Evolutionary conservation across 1,140 invertebrate species (phyloP).

Genomic region (Cydia strobilella): DNA sequence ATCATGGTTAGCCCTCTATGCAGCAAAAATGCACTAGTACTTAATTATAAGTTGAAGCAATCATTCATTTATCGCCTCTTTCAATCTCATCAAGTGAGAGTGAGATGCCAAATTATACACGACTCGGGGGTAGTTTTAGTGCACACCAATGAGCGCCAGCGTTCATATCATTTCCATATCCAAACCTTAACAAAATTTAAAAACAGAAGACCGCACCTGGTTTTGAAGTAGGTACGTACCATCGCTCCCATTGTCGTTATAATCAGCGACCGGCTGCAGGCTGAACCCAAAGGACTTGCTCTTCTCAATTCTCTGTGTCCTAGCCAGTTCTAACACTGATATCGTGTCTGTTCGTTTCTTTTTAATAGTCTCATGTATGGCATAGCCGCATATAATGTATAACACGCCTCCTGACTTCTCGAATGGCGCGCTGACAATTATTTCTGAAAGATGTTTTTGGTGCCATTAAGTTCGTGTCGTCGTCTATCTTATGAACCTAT

Average conservation of each 20-base stretch:
- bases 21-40: too few species aligned
- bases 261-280: slow-evolving; percentile 45
- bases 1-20: too few species aligned
- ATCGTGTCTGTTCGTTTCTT: slow-evolving; percentile 31
- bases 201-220: too few species aligned
- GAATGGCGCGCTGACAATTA: slow-evolving; percentile 62
- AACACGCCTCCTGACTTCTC: slow-evolving; percentile 54
- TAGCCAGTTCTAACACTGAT: slow-evolving; percentile 39
- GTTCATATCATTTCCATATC: too few species aligned
- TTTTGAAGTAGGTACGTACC: slow-evolving; percentile 40
- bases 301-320: slow-evolving; percentile 47
- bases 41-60: too few species aligned
- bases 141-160: too few species aligned
- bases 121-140: too few species aligned
- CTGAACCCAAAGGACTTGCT: slow-evolving; percentile 53
- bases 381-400: slow-evolving; percentile 55
- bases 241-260: slow-evolving; percentile 49
- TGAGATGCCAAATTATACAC: too few species aligned
- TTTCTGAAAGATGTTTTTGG: slow-evolving; percentile 44
- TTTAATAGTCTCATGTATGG: slow-evolving; percentile 31
- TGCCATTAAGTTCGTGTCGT: background rate
- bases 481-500: too few species aligned
- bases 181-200: too few species aligned
- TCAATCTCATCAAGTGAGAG: too few species aligned
- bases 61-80: too few species aligned